Conservation (phyloP, 2,888 invertebrate genomes). For the Napeogenes sylphis region DNA sequence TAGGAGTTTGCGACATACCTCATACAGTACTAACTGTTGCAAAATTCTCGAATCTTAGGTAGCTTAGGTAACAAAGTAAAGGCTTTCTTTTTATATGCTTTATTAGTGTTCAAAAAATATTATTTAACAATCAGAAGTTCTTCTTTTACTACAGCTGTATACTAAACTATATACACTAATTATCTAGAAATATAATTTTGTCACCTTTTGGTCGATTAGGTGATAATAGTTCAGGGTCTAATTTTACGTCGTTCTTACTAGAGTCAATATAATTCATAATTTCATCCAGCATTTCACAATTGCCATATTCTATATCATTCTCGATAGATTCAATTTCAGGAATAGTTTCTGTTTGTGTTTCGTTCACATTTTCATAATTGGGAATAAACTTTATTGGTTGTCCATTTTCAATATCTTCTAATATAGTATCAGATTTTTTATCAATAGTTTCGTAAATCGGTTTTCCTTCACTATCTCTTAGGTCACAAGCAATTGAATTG, state of each 20-base stretch:
- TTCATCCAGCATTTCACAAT: constrained; percentile 60
- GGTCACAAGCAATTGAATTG: constrained; percentile 39
- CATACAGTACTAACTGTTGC: constrained; percentile 13
- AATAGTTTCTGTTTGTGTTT: neutral
- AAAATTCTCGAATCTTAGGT: constrained; percentile 6
- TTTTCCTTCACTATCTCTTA: constrained; percentile 5
- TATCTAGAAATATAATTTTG: constrained; percentile 56
- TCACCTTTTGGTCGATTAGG: constrained; percentile 58
- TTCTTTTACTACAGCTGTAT: too few species aligned
- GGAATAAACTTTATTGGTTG: neutral
- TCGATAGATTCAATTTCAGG: neutral
- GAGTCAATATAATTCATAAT: constrained; percentile 61
- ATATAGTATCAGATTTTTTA: neutral
- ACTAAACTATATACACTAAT: constrained; percentile 29
- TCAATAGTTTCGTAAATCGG: constrained; percentile 7
- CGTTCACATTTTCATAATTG: constrained; percentile 17
- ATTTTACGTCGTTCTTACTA: constrained; percentile 33
- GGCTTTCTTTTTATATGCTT: neutral
- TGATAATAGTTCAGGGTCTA: constrained; percentile 49
- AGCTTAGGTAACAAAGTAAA: too few species aligned
- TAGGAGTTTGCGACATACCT: constrained; percentile 21
- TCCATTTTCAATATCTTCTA: neutral
- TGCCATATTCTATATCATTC: constrained; percentile 10
- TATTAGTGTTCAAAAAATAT: neutral
- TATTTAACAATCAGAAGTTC: neutral